Conservation (phyloP, 2,888 invertebrate genomes). For the Drosophila falleni region DNA sequence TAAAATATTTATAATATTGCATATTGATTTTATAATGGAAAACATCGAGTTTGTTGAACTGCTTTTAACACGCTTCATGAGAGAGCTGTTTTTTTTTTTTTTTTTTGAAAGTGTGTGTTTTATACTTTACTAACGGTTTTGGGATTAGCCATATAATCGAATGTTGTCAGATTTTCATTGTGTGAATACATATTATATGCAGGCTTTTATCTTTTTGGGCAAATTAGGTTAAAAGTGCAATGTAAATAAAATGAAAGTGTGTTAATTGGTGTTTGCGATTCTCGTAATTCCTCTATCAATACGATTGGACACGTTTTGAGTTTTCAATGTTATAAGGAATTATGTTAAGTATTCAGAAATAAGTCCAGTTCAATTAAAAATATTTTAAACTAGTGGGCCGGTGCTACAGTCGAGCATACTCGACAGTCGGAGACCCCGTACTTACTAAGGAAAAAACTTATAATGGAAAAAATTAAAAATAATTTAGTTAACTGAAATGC, state of each 20-base stretch:
- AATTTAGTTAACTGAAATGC: too few relatives aligned
- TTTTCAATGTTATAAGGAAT: neutral
- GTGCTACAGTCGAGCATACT: too few relatives aligned
- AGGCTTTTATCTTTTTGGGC: neutral
- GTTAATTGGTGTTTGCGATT: slow-evolving; percentile 28
- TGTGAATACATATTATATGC: slow-evolving; percentile 21
- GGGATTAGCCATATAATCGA: slow-evolving; percentile 52
- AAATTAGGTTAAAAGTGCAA: slow-evolving; percentile 37
- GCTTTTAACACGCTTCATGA: slow-evolving; percentile 30
- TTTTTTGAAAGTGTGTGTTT: neutral
- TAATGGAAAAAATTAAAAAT: too few relatives aligned
- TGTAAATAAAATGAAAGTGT: slow-evolving; percentile 20
- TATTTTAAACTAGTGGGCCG: too few relatives aligned
- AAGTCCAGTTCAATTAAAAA: neutral
- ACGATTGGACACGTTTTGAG: neutral
- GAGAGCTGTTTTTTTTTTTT: slow-evolving; percentile 3
- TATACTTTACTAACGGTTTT: slow-evolving; percentile 37
- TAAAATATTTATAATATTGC: slow-evolving; percentile 70
- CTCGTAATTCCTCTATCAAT: neutral
- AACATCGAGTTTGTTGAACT: slow-evolving; percentile 58
- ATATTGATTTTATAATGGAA: slow-evolving; percentile 71
- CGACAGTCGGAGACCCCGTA: too few relatives aligned
- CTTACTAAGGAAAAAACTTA: too few relatives aligned
- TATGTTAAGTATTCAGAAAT: neutral
- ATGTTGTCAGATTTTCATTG: slow-evolving; percentile 37